A percentile compares a stretch with the other conserved stretches of the same genome.
Evolutionary conservation across 1,140 invertebrate genomes (phyloP).

Genomic region (Drosophila sp.): DNA sequence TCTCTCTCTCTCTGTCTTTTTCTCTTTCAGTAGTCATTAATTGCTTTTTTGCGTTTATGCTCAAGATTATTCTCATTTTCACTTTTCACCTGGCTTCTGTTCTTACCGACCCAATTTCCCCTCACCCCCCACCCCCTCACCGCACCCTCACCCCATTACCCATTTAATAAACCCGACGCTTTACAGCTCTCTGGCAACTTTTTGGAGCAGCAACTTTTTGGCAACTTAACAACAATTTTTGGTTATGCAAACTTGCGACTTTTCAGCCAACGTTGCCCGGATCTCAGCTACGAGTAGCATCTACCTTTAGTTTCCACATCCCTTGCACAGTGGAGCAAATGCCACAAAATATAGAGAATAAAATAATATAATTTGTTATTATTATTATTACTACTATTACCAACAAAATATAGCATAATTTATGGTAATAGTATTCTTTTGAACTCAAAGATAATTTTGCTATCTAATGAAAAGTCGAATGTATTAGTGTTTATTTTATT

Average conservation of each 20-base stretch:
- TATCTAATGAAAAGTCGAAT: too few relatives aligned
- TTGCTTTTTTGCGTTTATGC: slow-evolving; percentile 41
- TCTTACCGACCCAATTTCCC: too few relatives aligned
- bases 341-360: neutral
- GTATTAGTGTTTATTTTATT: too few relatives aligned
- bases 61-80: slow-evolving; percentile 47
- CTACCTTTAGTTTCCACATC: slow-evolving; percentile 1
- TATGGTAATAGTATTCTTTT: too few relatives aligned
- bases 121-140: neutral
- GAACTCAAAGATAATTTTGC: too few relatives aligned
- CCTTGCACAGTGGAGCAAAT: slow-evolving; percentile 3
- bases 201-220: slow-evolving; percentile 48
- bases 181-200: slow-evolving; percentile 50
- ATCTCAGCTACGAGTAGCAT: neutral
- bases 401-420: too few relatives aligned
- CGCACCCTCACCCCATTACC: neutral
- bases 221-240: slow-evolving; percentile 59
- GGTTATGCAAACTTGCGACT: slow-evolving; percentile 59
- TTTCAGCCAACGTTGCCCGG: slow-evolving; percentile 20
- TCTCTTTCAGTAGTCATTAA: neutral
- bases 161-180: slow-evolving; percentile 53
- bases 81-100: slow-evolving; percentile 43
- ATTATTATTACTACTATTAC: too few relatives aligned
- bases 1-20: neutral
- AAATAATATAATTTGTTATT: neutral